Percentiles rank a stretch among this genome's conserved stretches.
Evolutionary conservation across 2,888 invertebrate species (phyloP).

Genomic region (Drosophila siamana): DNA sequence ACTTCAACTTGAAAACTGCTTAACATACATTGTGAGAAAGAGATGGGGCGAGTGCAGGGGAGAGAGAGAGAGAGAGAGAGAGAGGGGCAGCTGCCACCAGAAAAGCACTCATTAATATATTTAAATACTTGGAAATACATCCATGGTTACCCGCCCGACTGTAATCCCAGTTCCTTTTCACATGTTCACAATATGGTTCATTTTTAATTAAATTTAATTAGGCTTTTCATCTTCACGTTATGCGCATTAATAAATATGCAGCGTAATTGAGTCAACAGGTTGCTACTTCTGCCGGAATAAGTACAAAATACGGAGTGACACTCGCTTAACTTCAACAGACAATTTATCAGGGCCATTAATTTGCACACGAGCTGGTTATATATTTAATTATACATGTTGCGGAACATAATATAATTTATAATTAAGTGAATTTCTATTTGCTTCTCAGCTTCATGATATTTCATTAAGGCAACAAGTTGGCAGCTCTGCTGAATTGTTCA

Average conservation of each 20-base stretch:
- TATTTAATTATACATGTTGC: no score
- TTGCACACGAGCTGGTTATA: no score
- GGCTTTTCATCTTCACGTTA: neutral
- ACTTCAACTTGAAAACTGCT: conserved; percentile 35
- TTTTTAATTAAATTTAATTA: neutral
- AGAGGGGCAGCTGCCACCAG: neutral
- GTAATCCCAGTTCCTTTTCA: neutral
- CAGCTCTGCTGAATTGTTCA: neutral
- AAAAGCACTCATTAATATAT: neutral
- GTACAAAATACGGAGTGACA: neutral
- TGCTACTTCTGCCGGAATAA: neutral
- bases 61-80: neutral
- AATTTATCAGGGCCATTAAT: no score
- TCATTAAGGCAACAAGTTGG: no score
- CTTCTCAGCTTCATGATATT: no score
- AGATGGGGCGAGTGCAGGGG: neutral
- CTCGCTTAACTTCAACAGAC: no score
- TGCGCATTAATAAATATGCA: neutral
- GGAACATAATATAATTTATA: no score
- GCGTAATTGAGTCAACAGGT: neutral
- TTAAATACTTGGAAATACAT: neutral
- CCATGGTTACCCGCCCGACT: neutral
- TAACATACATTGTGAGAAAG: neutral
- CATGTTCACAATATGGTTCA: neutral
- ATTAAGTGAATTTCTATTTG: no score